Evolutionary conservation across 30 jellyfish, hydroid and myxozoan genomes (phyloP).

Genomic region (Hydra vulgaris): DNA sequence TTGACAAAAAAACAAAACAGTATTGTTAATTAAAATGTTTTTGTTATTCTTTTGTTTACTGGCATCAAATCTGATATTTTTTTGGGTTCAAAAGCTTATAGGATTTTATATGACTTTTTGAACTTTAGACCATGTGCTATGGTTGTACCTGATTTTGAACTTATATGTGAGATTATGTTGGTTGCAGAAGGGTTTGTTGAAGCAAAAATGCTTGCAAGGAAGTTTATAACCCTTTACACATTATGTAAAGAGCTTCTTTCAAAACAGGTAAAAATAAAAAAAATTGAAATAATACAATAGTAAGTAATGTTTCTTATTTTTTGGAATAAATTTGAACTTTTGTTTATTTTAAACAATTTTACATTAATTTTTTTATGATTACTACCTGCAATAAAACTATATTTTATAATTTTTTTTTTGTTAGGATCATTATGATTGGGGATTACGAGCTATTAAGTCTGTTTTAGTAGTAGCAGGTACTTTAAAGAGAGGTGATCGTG

Average conservation of each 20-base stretch:
- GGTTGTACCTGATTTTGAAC: constrained; percentile 97
- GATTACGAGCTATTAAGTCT: constrained; percentile 94
- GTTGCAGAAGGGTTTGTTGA: constrained; percentile 96
- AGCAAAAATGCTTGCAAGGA: constrained; percentile 85
- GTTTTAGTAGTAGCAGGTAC: constrained; percentile 96
- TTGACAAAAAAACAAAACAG: too few species aligned
- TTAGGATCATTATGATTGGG: constrained; percentile 97
- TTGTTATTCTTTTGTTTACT: too few species aligned
- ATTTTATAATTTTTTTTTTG: not conserved
- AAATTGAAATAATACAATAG: too few species aligned
- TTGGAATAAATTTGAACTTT: too few species aligned
- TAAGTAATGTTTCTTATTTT: too few species aligned
- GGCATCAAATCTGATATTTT: too few species aligned
- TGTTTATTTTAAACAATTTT: too few species aligned
- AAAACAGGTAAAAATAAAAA: constrained; percentile 68
- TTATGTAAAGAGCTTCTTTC: constrained; percentile 86
- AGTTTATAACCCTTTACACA: constrained; percentile 86
- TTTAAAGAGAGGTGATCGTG: constrained; percentile 72
- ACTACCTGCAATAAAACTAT: not conserved
- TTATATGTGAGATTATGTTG: constrained; percentile 92
- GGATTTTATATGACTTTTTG: too few species aligned
- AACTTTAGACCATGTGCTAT: constrained; percentile 86
- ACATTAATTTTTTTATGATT: too few species aligned
- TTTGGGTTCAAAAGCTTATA: too few species aligned
- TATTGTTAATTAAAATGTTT: too few species aligned